Conservation (phyloP, 2,797 vertebrate species). For the Chelon auratus region DNA sequence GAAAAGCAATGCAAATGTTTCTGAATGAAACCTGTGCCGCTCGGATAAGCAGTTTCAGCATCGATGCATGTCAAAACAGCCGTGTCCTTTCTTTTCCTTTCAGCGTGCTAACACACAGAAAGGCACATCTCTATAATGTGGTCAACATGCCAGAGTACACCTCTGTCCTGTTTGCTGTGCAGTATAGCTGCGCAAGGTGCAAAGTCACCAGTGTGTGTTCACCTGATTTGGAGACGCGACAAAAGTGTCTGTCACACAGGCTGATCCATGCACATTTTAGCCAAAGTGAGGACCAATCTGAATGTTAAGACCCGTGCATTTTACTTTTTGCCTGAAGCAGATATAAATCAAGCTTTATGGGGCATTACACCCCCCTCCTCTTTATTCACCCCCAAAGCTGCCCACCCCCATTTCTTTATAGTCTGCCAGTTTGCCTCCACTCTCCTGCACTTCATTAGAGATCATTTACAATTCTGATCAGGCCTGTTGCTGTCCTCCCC, state of each 20-base stretch:
- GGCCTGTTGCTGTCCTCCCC: constrained; percentile 40
- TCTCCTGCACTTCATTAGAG: constrained; percentile 12
- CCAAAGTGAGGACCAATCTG: too few relatives aligned
- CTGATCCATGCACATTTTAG: too few relatives aligned
- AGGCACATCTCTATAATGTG: neutral
- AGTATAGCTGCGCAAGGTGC: neutral
- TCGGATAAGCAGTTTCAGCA: too few relatives aligned
- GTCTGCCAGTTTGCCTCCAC: constrained; percentile 11
- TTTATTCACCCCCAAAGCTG: neutral
- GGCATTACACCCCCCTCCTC: too few relatives aligned
- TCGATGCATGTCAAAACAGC: too few relatives aligned
- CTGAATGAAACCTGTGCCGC: too few relatives aligned
- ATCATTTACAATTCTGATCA: constrained; percentile 43
- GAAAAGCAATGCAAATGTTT: neutral
- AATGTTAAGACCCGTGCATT: too few relatives aligned
- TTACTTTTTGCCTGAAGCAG: neutral
- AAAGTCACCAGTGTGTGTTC: neutral
- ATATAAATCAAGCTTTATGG: too few relatives aligned
- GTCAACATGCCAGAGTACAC: too few relatives aligned
- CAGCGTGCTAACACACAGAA: neutral
- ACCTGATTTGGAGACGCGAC: neutral
- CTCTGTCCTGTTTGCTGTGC: neutral
- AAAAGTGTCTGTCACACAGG: too few relatives aligned
- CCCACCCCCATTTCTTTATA: constrained; percentile 12
- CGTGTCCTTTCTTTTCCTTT: too few relatives aligned